Conservation (phyloP, 2,888 invertebrate genomes). For the Acleris emargana region DNA sequence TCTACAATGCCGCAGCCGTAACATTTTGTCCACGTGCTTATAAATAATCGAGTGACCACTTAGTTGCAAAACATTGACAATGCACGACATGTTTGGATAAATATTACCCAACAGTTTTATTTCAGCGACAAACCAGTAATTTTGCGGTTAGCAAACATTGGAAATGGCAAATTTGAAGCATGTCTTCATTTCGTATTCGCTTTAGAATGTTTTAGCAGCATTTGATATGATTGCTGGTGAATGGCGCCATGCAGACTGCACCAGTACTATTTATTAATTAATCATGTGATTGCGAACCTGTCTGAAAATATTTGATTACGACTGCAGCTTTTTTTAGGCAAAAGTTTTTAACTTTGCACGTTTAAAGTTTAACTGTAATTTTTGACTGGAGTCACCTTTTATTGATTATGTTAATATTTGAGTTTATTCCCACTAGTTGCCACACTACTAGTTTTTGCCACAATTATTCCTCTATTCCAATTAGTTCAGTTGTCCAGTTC, state of each 20-base stretch:
- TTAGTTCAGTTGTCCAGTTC: too few species aligned
- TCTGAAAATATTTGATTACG: too few species aligned
- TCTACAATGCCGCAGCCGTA: neutral
- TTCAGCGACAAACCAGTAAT: slow-evolving; percentile 20
- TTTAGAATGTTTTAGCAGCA: slow-evolving; percentile 42
- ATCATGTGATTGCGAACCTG: too few species aligned
- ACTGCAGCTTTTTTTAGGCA: too few species aligned
- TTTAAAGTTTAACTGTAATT: too few species aligned
- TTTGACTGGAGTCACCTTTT: too few species aligned
- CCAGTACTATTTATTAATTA: neutral
- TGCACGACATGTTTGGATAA: neutral
- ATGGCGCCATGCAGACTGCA: slow-evolving; percentile 14
- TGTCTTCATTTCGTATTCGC: slow-evolving; percentile 48
- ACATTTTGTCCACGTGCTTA: neutral
- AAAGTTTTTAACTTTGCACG: too few species aligned
- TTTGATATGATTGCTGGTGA: slow-evolving; percentile 24
- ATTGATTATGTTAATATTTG: too few species aligned
- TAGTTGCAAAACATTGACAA: slow-evolving; percentile 2
- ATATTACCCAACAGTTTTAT: slow-evolving; percentile 19
- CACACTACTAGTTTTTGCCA: too few species aligned
- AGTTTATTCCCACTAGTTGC: too few species aligned
- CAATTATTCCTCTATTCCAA: too few species aligned
- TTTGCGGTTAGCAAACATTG: slow-evolving; percentile 38
- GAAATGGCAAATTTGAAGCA: slow-evolving; percentile 45
- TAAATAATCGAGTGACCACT: neutral